These are phyloP conservation scores for Axea sp. DNA, from an alignment of 2,888 invertebrate species.

Conservation along the genomic window DNA sequence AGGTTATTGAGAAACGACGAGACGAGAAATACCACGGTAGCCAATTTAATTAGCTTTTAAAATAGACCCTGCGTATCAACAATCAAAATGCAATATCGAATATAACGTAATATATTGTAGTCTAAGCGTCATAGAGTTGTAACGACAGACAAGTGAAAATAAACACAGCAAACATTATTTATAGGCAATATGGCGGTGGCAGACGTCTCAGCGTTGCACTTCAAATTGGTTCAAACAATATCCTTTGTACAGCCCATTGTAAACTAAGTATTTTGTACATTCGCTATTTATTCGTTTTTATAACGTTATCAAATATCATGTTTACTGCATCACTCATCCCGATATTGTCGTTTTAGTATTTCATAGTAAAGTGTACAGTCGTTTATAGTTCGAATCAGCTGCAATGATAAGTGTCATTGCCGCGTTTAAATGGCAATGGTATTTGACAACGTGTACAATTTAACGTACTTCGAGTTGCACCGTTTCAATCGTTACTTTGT, in stretches of 20 bases:
- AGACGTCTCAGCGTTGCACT: neutral
- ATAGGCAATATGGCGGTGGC: conserved; percentile 44
- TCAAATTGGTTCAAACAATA: conserved; percentile 19
- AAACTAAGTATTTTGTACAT: conserved; percentile 43
- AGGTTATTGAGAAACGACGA: too few species aligned
- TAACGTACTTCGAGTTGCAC: too few species aligned
- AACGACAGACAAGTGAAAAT: conserved; percentile 26
- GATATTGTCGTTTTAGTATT: too few species aligned
- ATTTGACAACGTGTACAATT: too few species aligned
- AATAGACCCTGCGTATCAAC: conserved; percentile 67
- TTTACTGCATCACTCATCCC: too few species aligned
- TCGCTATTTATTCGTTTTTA: conserved; percentile 31
- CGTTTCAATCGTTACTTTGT: too few species aligned
- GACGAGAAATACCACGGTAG: conserved; percentile 28
- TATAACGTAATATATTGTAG: conserved; percentile 60
- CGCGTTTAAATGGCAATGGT: too few species aligned
- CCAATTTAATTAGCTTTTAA: conserved; percentile 60
- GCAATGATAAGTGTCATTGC: too few species aligned
- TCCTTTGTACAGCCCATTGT: conserved; percentile 31
- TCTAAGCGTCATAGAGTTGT: conserved; percentile 52
- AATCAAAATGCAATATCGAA: conserved; percentile 67
- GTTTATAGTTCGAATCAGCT: too few species aligned
- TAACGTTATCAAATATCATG: too few species aligned
- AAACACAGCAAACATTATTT: conserved; percentile 8
- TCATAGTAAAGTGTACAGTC: too few species aligned